Conservation (phyloP, 2,113 vertebrate genomes). For the Catharus minimus region DNA sequence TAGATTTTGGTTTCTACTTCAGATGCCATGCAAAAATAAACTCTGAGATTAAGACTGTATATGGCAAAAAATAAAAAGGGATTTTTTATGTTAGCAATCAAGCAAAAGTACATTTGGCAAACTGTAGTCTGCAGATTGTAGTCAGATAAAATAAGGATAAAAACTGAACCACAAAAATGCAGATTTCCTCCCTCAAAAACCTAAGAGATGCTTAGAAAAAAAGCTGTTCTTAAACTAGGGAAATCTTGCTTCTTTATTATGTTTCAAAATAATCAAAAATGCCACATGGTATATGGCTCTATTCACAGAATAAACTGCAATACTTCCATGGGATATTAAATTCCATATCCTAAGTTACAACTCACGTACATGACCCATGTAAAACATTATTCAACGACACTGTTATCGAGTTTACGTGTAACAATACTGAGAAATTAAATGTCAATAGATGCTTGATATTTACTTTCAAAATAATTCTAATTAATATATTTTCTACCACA, state of each 20-base stretch:
- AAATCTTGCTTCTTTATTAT: background rate
- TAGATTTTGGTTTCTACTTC: background rate
- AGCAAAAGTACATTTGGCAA: background rate
- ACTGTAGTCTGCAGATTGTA: background rate
- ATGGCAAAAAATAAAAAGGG: background rate
- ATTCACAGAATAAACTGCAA: background rate
- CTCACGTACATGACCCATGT: background rate
- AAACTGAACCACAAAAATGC: background rate
- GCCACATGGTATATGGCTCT: background rate
- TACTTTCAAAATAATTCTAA: background rate
- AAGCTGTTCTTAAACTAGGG: background rate
- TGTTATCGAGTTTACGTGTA: background rate
- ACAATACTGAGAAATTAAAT: background rate
- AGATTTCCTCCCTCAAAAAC: background rate
- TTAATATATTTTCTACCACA: background rate
- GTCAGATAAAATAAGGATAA: background rate
- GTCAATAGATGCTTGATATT: background rate
- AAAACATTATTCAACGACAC: background rate
- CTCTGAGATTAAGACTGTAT: background rate
- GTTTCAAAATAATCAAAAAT: background rate
- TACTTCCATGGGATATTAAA: background rate
- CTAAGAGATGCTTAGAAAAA: background rate
- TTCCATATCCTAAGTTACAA: background rate
- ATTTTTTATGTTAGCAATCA: background rate
- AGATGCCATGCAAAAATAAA: background rate